Evolutionary conservation across 1,140 invertebrate genomes (phyloP), one percentile per base, ranked within the genome.

Genomic region (Eueides isabella): DNA sequence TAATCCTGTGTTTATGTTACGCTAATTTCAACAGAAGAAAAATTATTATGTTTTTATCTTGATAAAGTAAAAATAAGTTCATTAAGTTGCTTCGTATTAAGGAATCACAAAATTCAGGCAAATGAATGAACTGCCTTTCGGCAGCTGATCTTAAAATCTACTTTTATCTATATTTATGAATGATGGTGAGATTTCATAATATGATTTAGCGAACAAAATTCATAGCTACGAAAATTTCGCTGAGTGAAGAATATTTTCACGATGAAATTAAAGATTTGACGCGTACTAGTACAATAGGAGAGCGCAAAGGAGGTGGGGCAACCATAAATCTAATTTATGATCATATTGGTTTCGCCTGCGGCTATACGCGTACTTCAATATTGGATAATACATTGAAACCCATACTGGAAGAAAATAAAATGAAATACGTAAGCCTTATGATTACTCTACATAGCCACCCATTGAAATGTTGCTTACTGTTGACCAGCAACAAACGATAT

Each of bases 191-290:
- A 62, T 16, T 62, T 14, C 44, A 23, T 55, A 62, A 62, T 62
- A 30, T 30, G 29, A 62, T 62, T 62, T 62, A 16, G 12, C 4
- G 29, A 30, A 62, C 61, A 62, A 28, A 62, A 62, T 30, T 62
- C 28, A 62, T 30, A 62, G 61, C 44, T 55, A 12, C 19, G 44
- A 55, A 55, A 62, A 30, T 30, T 62, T 30, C 28, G 14, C 61
- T 30, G 61, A 62, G 29, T 62, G 28, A 62, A 62, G 61, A 14
- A 62, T 48, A 7, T 19, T 19, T 30, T 28, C 61, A 62, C 26
- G 28, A 62, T 30, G 29, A 6, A 62, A 62, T 62, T 62, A 55
- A 62, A 62, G 61, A 62, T 62, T 62, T 62, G 61, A 62, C 29
- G 61, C 28, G 61, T 30, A 16, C 29, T 12, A 5, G 61, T 30